Evolutionary conservation across 2,113 vertebrate species (phyloP).

Genomic region (Sinocyclocheilus anophthalmus): DNA sequence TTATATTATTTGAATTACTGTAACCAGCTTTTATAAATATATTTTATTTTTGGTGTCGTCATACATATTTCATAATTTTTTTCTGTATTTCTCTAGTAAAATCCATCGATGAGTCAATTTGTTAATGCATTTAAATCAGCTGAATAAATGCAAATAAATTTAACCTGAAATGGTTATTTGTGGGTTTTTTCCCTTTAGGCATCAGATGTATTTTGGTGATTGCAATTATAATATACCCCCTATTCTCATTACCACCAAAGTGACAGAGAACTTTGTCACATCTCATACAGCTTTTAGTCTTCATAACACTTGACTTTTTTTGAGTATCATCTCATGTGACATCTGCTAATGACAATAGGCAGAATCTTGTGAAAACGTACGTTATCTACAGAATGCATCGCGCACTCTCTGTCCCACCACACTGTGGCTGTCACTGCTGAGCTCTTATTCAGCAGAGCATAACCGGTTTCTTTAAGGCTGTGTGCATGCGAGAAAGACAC

Average conservation of each 20-base stretch:
- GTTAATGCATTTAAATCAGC: background rate
- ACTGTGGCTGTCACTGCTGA: background rate
- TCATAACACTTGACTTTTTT: background rate
- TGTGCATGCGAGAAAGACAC: constrained; percentile 19
- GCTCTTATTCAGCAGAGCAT: constrained; percentile 4
- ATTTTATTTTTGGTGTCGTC: background rate
- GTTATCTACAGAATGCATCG: constrained; percentile 29
- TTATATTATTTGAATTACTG: constrained; percentile 1
- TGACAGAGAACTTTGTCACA: background rate
- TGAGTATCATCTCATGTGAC: constrained; percentile 11
- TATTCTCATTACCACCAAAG: background rate
- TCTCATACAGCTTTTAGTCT: background rate
- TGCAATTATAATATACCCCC: background rate
- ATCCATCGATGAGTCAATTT: background rate
- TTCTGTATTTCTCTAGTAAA: background rate
- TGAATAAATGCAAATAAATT: background rate
- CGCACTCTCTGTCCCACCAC: background rate
- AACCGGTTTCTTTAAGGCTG: background rate
- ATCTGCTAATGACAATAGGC: constrained; percentile 6
- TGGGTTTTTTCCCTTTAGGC: background rate
- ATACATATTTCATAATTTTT: background rate
- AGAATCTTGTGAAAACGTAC: background rate
- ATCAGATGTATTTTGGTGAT: background rate
- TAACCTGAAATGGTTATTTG: background rate
- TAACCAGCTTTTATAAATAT: background rate